Evolutionary conservation across 2,113 vertebrate genomes (phyloP), one percentile per base, ranked within the genome.

Genomic region (Dasyurus viverrinus): DNA sequence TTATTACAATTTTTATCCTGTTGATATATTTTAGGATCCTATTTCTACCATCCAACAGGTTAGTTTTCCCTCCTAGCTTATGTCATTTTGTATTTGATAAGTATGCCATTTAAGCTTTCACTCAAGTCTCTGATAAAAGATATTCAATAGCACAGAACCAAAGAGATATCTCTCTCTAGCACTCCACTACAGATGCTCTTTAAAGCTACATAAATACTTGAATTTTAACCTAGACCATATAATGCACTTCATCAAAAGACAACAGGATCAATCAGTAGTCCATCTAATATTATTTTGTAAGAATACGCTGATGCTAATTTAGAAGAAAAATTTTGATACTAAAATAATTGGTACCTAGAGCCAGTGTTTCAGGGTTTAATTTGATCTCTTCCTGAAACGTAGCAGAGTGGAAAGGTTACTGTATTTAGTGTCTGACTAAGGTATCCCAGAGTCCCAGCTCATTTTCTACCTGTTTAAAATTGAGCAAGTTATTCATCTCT

Each of bases 311-410:
- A 60, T 30, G 19, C 11, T 92, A 93, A 89, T 53, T 12, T 92
- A 42, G 25, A 14, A 90, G 16, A 92, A 94, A 95, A 94, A 91
- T 8, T 84, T 5, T 1, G 91, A 25, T 11, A 90, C 0, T 89
- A 48, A 95, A 91, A n/a, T 76, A 42, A 89, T 90, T 52, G 89
- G 50, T 95, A 90, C 55, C 55, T 92, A 96, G 92, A 96, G 93
- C 12, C 24, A 2, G 94, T 57, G 96, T 96, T 96, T 11, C 19
- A 91, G 55, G 94, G 91, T 92, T 76, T 89, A 92, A 96, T 89
- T 92, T 92, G 57, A 1, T 54, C 46, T 95, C 92, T 92, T 92
- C n/a, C 53, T 42, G 6, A 92, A 12, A 10, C 8, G 16, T 76
- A 16, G 36, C 68, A 76, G 1, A 42, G 36, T 76, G 36, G 16